Conservation (phyloP, 2,113 vertebrate genomes). For the Micromys minutus region DNA sequence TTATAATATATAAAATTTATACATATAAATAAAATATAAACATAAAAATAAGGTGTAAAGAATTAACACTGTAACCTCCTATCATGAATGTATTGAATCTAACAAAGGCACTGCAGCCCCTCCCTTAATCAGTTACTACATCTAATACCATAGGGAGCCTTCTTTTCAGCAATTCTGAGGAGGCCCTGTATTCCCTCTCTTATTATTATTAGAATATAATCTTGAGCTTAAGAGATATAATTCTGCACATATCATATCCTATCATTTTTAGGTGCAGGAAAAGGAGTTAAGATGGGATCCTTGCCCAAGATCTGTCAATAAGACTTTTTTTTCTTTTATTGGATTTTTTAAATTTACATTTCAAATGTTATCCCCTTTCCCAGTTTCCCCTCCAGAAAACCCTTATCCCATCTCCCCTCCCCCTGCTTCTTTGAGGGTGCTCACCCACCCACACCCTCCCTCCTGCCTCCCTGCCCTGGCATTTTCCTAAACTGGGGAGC, state of each 20-base stretch:
- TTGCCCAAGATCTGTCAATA: neutral
- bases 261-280: neutral
- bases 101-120: neutral
- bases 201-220: neutral
- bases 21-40: neutral
- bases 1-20: neutral
- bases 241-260: neutral
- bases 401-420: no score
- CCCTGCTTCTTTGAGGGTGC: no score
- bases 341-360: no score
- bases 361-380: no score
- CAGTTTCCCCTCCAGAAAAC: no score
- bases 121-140: neutral
- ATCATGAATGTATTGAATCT: neutral
- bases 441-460: no score
- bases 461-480: no score
- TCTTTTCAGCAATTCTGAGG: slow-evolving; percentile 22
- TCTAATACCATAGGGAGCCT: neutral
- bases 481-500: no score
- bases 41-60: neutral
- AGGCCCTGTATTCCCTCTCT: neutral
- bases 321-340: no score
- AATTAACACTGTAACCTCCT: neutral
- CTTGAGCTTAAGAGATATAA: neutral
- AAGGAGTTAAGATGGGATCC: neutral